A percentile compares a stretch with the other conserved stretches of the same genome.
Evolutionary conservation across 2,888 invertebrate species (phyloP).

Genomic region (Priocnemis perturbator): DNA sequence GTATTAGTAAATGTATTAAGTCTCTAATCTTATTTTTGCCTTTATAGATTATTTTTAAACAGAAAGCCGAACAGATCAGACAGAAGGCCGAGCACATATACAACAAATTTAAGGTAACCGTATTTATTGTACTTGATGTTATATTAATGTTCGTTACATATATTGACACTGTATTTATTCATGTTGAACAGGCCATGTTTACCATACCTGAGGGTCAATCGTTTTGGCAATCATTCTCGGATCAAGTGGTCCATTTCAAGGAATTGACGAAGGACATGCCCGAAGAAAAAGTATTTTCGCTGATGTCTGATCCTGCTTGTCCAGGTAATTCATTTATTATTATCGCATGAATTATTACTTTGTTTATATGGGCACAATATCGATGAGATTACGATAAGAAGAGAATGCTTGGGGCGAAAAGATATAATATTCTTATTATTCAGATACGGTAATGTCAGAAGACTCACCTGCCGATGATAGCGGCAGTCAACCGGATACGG

Average conservation of each 20-base stretch:
- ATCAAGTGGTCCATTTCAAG: conserved; percentile 82
- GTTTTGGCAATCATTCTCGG: conserved; percentile 85
- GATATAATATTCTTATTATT: not conserved
- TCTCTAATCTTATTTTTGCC: conserved; percentile 8
- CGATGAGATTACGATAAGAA: not conserved
- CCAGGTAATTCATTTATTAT: conserved; percentile 49
- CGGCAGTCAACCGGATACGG: conserved; percentile 48
- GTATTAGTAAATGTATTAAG: not conserved
- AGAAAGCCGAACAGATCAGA: conserved; percentile 83
- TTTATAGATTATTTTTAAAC: conserved; percentile 77
- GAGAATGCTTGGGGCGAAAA: not conserved
- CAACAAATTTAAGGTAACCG: conserved; percentile 77
- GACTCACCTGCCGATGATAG: conserved; percentile 48
- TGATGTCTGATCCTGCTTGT: conserved; percentile 81
- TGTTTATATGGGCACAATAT: not conserved
- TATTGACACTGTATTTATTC: conserved; percentile 15
- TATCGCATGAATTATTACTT: not conserved
- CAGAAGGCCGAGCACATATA: conserved; percentile 82
- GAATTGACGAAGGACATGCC: conserved; percentile 80
- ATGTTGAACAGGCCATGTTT: conserved; percentile 78
- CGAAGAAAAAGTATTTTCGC: conserved; percentile 79
- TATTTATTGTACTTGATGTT: conserved; percentile 18
- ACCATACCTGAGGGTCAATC: conserved; percentile 79
- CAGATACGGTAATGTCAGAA: conserved; percentile 39
- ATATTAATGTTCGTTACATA: not conserved